Percentiles rank a stretch among this genome's conserved stretches.
Conservation (phyloP, 2,888 invertebrate genomes). For the Lycophotia porphyrea region DNA sequence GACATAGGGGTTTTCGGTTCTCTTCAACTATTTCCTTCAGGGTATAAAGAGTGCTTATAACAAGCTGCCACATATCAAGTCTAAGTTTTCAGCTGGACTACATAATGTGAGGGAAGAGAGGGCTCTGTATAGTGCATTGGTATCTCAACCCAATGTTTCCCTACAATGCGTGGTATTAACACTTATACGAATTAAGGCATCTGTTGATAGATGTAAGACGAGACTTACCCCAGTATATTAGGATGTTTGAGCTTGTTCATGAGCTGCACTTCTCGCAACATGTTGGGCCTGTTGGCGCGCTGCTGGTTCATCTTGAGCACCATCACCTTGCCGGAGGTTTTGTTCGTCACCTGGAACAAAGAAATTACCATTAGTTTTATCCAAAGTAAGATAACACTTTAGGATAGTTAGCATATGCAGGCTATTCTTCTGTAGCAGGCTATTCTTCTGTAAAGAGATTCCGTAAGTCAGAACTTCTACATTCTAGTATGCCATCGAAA, state of each 20-base stretch:
- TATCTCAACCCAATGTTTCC: background rate
- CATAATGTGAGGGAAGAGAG: background rate
- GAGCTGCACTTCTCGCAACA: slow-evolving; percentile 98
- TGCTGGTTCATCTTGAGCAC: slow-evolving; percentile 99
- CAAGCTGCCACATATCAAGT: background rate
- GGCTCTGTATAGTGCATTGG: background rate
- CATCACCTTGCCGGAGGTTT: slow-evolving; percentile 98
- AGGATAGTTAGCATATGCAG: background rate
- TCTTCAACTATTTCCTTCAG: background rate
- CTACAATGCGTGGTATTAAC: background rate
- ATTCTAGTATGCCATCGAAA: background rate
- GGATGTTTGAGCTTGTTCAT: slow-evolving; percentile 98
- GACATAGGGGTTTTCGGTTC: background rate
- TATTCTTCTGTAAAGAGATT: too few species aligned
- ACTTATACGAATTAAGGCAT: background rate
- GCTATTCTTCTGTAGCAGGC: too few species aligned
- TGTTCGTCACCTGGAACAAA: slow-evolving; percentile 96
- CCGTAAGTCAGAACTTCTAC: background rate
- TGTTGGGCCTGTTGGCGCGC: slow-evolving; percentile 97
- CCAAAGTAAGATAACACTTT: background rate
- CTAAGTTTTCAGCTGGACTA: background rate
- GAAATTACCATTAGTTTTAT: slow-evolving; percentile 7
- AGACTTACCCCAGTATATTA: slow-evolving; percentile 96
- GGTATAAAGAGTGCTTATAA: background rate
- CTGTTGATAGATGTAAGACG: background rate